A percentile compares a stretch with the other conserved stretches of the same genome.
These are phyloP conservation scores for Drosophila suzukii DNA, from an alignment of 1,140 invertebrate genomes.

Conservation along the genomic window DNA sequence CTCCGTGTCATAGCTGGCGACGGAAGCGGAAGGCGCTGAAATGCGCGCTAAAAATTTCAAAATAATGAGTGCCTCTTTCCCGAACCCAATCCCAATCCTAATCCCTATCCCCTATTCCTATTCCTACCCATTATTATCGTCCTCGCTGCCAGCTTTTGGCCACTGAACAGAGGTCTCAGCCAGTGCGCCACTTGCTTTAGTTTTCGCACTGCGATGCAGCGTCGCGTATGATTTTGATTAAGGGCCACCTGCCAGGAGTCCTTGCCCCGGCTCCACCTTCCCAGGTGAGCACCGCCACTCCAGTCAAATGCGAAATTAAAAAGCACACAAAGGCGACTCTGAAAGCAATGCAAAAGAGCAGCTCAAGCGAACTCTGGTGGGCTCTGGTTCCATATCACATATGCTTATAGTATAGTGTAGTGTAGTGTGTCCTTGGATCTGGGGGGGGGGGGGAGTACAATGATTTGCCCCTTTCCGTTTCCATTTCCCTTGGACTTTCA, in stretches of 20 bases:
- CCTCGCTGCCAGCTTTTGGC: conserved; percentile 2
- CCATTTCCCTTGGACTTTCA: background rate
- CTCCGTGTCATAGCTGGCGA: conserved; percentile 2
- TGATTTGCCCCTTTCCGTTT: background rate
- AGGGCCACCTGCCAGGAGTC: conserved; percentile 35
- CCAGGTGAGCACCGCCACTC: background rate
- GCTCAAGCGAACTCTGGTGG: conserved; percentile 15
- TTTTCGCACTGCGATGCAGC: conserved; percentile 62
- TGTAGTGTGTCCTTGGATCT: background rate
- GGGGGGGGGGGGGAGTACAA: background rate
- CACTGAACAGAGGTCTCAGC: background rate
- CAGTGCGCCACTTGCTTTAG: conserved; percentile 54
- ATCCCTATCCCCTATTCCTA: background rate
- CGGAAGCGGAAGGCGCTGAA: conserved; percentile 78
- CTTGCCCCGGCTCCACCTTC: background rate
- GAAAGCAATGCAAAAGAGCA: conserved; percentile 13
- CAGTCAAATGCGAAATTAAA: conserved; percentile 52
- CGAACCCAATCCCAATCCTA: background rate
- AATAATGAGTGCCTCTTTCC: conserved; percentile 69
- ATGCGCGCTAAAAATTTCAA: conserved; percentile 80
- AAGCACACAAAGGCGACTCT: conserved; percentile 38
- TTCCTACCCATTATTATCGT: conserved; percentile 5
- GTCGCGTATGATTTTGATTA: conserved; percentile 81
- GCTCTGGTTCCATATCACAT: conserved; percentile 2
- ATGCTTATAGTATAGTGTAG: background rate